phyloP scores from a whole-genome alignment of 2,113 vertebrate species.

The Lophochroa leadbeateri region DNA sequence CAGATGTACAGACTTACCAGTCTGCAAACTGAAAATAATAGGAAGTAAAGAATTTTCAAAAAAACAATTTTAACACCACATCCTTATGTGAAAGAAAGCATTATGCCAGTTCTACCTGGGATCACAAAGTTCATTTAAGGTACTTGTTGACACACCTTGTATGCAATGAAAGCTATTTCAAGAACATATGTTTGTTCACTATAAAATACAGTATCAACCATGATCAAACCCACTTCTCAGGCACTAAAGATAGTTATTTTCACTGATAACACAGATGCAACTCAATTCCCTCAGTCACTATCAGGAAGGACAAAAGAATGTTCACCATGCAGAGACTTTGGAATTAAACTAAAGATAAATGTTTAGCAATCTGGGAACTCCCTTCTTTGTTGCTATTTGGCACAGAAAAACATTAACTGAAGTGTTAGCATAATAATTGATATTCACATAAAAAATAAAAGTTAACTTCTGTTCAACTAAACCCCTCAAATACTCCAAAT shows the following conservation, averaged over 20 bases:
- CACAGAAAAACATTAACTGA: not conserved
- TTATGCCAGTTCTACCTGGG: not conserved
- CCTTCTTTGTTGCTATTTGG: not conserved
- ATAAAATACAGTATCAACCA: not conserved
- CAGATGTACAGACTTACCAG: fast-evolving
- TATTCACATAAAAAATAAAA: not conserved
- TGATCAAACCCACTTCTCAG: not conserved
- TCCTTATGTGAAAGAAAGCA: not conserved
- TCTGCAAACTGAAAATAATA: not conserved
- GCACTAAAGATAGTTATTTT: not conserved
- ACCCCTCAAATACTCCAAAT: not conserved
- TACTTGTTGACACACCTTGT: not conserved
- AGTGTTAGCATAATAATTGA: not conserved
- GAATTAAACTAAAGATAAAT: not conserved
- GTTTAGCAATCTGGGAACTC: not conserved
- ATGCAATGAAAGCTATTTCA: not conserved
- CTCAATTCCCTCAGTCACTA: not conserved
- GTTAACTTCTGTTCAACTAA: not conserved
- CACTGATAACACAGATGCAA: not conserved
- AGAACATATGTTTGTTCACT: not conserved
- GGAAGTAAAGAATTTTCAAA: not conserved
- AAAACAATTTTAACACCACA: not conserved
- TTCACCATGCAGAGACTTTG: not conserved
- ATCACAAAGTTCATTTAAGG: not conserved
- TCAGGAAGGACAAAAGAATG: not conserved